Percentiles rank a stretch among this genome's conserved stretches.
These are phyloP conservation scores for Sisor rabdophorus DNA, from an alignment of 2,113 vertebrate species.

Conservation along the genomic window DNA sequence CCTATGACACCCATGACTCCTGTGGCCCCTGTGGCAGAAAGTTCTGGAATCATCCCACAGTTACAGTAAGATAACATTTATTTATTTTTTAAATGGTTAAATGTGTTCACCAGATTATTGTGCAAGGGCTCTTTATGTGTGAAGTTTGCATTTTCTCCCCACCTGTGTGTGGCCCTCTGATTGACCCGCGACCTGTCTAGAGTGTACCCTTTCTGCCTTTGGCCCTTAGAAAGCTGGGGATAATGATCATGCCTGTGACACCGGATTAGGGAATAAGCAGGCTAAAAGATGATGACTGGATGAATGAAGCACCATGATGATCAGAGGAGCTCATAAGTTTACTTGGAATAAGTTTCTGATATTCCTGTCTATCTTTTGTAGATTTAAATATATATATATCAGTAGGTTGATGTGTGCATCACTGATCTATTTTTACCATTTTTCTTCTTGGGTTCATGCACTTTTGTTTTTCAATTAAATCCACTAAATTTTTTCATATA, in stretches of 20 bases:
- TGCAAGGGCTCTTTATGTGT: no score
- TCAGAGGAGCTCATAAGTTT: not conserved
- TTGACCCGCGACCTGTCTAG: no score
- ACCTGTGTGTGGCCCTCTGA: no score
- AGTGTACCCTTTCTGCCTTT: no score
- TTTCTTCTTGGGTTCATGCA: not conserved
- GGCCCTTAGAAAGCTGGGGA: no score
- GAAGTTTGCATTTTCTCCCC: no score
- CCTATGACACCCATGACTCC: slow-evolving; percentile 85
- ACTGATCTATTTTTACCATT: not conserved
- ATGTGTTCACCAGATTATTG: no score
- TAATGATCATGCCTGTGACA: no score
- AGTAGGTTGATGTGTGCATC: not conserved
- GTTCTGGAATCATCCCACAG: slow-evolving; percentile 87
- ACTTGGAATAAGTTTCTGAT: not conserved
- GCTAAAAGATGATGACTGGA: no score
- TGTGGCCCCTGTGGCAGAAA: slow-evolving; percentile 75
- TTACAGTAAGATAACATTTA: slow-evolving; percentile 76
- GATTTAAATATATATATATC: not conserved
- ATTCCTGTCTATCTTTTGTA: not conserved
- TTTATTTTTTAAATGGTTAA: not conserved
- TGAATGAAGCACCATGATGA: not conserved
- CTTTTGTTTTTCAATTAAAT: not conserved
- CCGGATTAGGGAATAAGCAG: no score
- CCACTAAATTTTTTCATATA: not conserved